Base-by-base conservation (phyloP, 2,888 invertebrate genomes). In the Heliconius charithonia region DNA sequence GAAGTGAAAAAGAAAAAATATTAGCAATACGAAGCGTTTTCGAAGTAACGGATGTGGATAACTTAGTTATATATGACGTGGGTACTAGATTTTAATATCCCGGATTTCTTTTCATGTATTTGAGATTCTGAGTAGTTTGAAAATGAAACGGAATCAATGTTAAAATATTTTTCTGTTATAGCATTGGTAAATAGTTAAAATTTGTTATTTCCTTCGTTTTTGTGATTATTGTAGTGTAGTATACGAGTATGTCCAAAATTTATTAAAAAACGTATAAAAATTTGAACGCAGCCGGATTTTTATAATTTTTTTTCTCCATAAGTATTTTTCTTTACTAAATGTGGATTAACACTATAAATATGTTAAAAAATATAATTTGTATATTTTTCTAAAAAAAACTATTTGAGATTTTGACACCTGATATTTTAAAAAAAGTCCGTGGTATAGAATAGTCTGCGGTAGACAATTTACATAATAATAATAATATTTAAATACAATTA, bases 11-110 rank as follows among this genome's bases (percentile, higher is more conserved):
- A 80, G 76, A 75, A 81, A 83, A 83, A 82, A 83, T 81, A 81
- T 80, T 81, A 80, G 74, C 79, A 81, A 81, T 81, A 82, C 37
- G 79, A 79, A 77, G 75, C 80, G 73, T 81, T 81, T 81, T 78
- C 76, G 66, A 75, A 81, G 82, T 82, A 83, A 83, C 80, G 82
- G 82, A 84, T 85, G 86, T 87, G 87, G 85, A 86, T 85, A 89
- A 80, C 76, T 79, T 71, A 77, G 74, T 76, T 78, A 73, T 76
- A 71, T 75, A 77, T 77, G 66, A 77, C 79, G 77, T 79, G 76
- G 73, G 80, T 67, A 75, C 76, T 74, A 62, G 63, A 77, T 80
- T 70, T 72, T 62, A 63, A 75, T 66, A 67, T 78, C 71, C 74
- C 74, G 67, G 45, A 1, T 37, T 66, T 73, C 66, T 74, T 75